Evolutionary conservation across 2,888 invertebrate species (phyloP).

Genomic region (Diploptera punctata): DNA sequence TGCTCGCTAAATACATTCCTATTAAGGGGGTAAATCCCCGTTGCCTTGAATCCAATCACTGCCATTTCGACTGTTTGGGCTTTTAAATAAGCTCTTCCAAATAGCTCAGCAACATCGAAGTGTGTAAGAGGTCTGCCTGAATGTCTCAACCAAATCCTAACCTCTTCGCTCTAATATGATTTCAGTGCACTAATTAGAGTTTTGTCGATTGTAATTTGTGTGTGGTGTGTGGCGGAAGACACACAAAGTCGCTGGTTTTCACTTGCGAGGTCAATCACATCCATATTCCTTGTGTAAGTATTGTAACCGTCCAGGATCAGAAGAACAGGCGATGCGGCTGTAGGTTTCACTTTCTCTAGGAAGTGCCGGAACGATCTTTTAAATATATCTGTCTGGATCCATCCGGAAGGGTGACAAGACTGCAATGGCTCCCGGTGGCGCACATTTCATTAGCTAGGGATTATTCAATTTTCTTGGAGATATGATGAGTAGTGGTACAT

Average conservation of each 20-base stretch:
- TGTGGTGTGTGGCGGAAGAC: neutral
- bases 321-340: too few species aligned
- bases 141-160: neutral
- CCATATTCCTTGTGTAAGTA: too few species aligned
- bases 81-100: neutral
- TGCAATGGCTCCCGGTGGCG: too few species aligned
- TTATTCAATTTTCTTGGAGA: too few species aligned
- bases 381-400: too few species aligned
- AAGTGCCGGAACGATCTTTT: too few species aligned
- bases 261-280: too few species aligned
- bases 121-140: neutral
- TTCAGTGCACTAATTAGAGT: neutral
- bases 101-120: neutral
- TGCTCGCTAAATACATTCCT: neutral
- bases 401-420: too few species aligned
- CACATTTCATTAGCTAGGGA: too few species aligned
- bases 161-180: neutral
- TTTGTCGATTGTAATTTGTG: conserved; percentile 4
- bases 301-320: too few species aligned
- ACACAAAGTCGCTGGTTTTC: neutral
- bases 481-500: too few species aligned
- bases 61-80: neutral
- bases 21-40: neutral
- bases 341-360: too few species aligned
- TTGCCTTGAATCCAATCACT: neutral